Conservation (phyloP, 2,888 invertebrate genomes). For the Gandaritis pyraliata region DNA sequence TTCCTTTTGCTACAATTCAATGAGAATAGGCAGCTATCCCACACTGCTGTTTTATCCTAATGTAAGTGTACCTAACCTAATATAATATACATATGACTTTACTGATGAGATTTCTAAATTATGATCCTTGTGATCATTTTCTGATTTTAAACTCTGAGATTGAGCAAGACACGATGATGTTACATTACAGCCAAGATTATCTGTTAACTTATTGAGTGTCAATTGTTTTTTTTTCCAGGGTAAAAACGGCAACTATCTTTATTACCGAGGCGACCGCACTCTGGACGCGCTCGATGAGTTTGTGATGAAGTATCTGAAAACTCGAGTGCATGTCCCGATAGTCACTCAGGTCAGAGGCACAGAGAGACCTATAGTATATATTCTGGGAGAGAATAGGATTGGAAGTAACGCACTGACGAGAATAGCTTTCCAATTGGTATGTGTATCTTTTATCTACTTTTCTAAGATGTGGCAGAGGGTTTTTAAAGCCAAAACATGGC, state of each 20-base stretch:
- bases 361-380: slow-evolving; percentile 77
- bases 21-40: slow-evolving; percentile 91
- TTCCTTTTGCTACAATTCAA: slow-evolving; percentile 88
- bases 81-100: too few relatives aligned
- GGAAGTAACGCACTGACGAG: slow-evolving; percentile 84
- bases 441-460: slow-evolving; percentile 40
- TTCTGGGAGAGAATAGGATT: slow-evolving; percentile 80
- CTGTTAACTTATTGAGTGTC: too few relatives aligned
- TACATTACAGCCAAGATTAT: too few relatives aligned
- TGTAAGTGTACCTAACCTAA: slow-evolving; percentile 59
- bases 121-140: too few relatives aligned
- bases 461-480: too few relatives aligned
- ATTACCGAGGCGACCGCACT: slow-evolving; percentile 85
- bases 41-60: slow-evolving; percentile 87
- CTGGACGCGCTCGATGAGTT: slow-evolving; percentile 85
- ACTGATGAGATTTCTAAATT: not conserved
- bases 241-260: slow-evolving; percentile 80
- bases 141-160: too few relatives aligned
- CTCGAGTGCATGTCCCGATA: slow-evolving; percentile 56
- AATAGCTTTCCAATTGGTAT: slow-evolving; percentile 90
- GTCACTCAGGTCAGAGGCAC: slow-evolving; percentile 52
- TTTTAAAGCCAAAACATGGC: too few relatives aligned
- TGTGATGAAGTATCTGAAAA: slow-evolving; percentile 84
- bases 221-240: slow-evolving; percentile 61
- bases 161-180: too few relatives aligned